Evolutionary conservation across 2,797 vertebrate species (phyloP).

Genomic region (Adelosebastes latens): DNA sequence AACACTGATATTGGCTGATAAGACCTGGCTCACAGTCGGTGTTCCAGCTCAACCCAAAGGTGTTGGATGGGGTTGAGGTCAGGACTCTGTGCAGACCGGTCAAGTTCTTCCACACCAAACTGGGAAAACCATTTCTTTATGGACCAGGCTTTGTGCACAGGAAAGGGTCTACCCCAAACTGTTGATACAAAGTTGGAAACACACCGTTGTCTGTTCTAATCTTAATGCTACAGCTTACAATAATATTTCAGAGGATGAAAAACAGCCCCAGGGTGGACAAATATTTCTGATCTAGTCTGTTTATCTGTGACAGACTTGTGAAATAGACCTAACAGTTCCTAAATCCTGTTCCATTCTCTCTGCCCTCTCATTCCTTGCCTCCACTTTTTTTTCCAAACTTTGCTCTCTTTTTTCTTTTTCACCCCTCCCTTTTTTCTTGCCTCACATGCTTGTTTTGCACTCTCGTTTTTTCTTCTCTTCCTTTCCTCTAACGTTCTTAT

Average conservation of each 20-base stretch:
- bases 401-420: background rate
- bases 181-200: background rate
- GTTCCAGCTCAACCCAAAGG: background rate
- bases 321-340: background rate
- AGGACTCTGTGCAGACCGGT: background rate
- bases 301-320: background rate
- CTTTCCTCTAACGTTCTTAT: background rate
- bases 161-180: background rate
- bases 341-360: background rate
- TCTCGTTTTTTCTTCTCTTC: background rate
- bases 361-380: background rate
- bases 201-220: background rate
- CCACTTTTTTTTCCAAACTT: background rate
- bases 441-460: background rate
- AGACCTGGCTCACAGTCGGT: background rate
- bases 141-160: background rate
- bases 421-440: background rate
- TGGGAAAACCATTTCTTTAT: background rate
- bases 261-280: background rate
- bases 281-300: background rate
- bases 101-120: background rate
- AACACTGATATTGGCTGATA: background rate
- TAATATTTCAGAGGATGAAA: background rate
- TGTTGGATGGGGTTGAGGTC: background rate
- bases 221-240: background rate